Evolutionary conservation across 2,797 vertebrate species (phyloP).

Genomic region (Neomorphus geoffroyi): DNA sequence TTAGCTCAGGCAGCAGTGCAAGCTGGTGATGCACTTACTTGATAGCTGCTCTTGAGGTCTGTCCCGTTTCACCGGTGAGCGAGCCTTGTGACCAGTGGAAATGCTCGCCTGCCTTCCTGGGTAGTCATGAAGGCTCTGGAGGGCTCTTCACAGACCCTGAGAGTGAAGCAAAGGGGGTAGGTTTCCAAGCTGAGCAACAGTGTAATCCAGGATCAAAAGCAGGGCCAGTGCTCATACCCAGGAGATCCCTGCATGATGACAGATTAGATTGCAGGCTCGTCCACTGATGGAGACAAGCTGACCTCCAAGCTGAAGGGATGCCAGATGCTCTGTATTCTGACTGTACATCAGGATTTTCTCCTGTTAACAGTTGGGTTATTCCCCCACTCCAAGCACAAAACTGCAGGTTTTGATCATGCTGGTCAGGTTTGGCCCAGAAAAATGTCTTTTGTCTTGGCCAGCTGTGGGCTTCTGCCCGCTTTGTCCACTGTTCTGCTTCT

Average conservation of each 20-base stretch:
- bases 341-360: not conserved
- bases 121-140: accelerated
- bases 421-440: not conserved
- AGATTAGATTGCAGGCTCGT: not conserved
- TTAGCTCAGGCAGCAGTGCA: not conserved
- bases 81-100: not conserved
- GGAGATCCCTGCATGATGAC: not conserved
- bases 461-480: not conserved
- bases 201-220: not conserved
- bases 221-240: not conserved
- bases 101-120: not conserved
- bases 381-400: not conserved
- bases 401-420: not conserved
- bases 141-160: not conserved
- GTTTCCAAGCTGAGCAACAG: not conserved
- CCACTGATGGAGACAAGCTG: not conserved
- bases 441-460: not conserved
- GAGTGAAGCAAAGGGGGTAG: not conserved
- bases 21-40: not conserved
- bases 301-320: not conserved
- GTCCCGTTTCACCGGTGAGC: accelerated
- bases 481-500: not conserved
- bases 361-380: not conserved
- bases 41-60: not conserved
- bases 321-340: not conserved